phyloP scores from a whole-genome alignment of 2,888 invertebrate species.

The Melanophora roralis region DNA sequence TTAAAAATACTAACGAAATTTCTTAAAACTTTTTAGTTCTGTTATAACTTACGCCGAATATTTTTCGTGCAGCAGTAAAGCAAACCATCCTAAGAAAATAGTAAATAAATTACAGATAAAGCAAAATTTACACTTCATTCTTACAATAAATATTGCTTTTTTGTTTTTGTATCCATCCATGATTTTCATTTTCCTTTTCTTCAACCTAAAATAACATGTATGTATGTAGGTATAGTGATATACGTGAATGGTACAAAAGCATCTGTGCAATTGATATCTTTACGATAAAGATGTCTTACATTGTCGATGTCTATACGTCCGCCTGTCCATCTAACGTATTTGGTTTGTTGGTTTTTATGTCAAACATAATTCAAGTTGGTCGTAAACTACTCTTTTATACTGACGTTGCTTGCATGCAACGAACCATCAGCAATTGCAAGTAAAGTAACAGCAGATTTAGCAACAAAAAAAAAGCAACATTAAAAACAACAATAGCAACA shows the following conservation, averaged over 20 bases:
- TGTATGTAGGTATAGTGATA: neutral
- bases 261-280: constrained; percentile 42
- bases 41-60: too few relatives aligned
- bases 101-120: neutral
- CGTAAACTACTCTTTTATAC: constrained; percentile 58
- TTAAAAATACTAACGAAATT: too few relatives aligned
- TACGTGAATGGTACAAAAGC: neutral
- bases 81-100: neutral
- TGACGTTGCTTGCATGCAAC: constrained; percentile 47
- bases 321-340: constrained; percentile 55
- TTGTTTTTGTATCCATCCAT: neutral
- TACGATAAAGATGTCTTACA: constrained; percentile 34
- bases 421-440: constrained; percentile 30
- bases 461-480: constrained; percentile 3
- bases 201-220: constrained; percentile 10
- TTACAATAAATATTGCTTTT: constrained; percentile 1
- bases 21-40: too few relatives aligned
- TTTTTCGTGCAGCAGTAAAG: neutral
- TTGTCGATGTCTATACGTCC: constrained; percentile 36
- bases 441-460: neutral
- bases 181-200: neutral
- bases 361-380: constrained; percentile 57
- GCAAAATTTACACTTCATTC: constrained; percentile 25
- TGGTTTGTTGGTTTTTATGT: constrained; percentile 61
- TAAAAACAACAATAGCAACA: neutral